Percentiles rank a stretch among this genome's conserved stretches.
These are phyloP conservation scores for Yasuhikotakia modesta DNA, from an alignment of 2,797 vertebrate species.

Conservation along the genomic window DNA sequence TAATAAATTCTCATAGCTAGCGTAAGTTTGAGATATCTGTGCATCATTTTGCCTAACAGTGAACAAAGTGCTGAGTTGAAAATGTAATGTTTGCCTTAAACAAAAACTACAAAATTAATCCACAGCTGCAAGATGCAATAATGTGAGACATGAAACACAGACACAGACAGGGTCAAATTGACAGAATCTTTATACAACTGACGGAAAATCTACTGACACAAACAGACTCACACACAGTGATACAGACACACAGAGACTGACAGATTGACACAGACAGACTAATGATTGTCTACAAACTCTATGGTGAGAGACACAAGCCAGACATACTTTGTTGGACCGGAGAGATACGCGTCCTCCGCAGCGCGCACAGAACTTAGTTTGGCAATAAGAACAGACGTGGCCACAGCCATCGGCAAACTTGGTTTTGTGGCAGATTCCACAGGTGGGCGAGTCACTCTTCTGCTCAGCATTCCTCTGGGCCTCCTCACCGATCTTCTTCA, in stretches of 20 bases:
- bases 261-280: background rate
- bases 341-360: slow-evolving; percentile 87
- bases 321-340: slow-evolving; percentile 85
- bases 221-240: slow-evolving; percentile 14
- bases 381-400: slow-evolving; percentile 91
- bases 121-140: background rate
- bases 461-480: slow-evolving; percentile 80
- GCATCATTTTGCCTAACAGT: too few relatives aligned
- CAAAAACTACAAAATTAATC: background rate
- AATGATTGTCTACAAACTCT: background rate
- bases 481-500: slow-evolving; percentile 92
- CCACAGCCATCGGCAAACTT: slow-evolving; percentile 90
- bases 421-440: slow-evolving; percentile 90
- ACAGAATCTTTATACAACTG: slow-evolving; percentile 4
- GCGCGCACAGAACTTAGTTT: slow-evolving; percentile 88
- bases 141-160: background rate
- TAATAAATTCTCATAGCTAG: too few relatives aligned
- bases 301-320: background rate
- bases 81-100: background rate
- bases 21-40: too few relatives aligned
- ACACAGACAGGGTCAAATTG: slow-evolving; percentile 1
- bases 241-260: slow-evolving; percentile 24
- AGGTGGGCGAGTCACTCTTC: slow-evolving; percentile 84
- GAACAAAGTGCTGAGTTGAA: too few relatives aligned
- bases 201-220: slow-evolving; percentile 1